A percentile compares a stretch with the other conserved stretches of the same genome.
phyloP scores from a whole-genome alignment of 1,140 invertebrate genomes.

The Drosophila bipectinata region DNA sequence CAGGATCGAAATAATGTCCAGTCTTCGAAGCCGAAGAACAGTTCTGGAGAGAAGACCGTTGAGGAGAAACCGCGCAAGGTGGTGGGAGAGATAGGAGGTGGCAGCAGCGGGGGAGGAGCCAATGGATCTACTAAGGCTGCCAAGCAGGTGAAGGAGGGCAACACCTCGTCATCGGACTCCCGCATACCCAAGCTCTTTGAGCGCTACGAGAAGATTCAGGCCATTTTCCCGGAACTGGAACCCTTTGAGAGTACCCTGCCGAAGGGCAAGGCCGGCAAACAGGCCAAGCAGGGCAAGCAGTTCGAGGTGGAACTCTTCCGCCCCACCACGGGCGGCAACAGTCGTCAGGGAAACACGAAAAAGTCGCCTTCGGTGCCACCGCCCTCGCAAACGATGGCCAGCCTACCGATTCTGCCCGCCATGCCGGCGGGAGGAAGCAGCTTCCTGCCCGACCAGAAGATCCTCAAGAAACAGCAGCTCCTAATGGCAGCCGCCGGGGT shows the following conservation, averaged over 20 bases:
- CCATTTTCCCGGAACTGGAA: constrained; percentile 89
- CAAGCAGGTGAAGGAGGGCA: constrained; percentile 86
- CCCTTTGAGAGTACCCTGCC: constrained; percentile 78
- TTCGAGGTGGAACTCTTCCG: constrained; percentile 69
- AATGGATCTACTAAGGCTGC: constrained; percentile 84
- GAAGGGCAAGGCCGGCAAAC: constrained; percentile 43
- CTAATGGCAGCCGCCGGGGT: constrained; percentile 74
- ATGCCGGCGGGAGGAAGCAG: constrained; percentile 63
- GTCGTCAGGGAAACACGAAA: constrained; percentile 72
- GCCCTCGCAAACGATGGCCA: constrained; percentile 37
- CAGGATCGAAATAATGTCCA: constrained; percentile 60
- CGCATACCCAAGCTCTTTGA: constrained; percentile 89
- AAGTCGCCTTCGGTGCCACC: constrained; percentile 74
- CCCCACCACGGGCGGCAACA: constrained; percentile 48
- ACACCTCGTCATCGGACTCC: constrained; percentile 38
- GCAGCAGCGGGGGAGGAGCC: not conserved
- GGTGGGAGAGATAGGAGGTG: constrained; percentile 58
- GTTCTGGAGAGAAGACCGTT: constrained; percentile 61
- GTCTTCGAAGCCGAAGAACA: constrained; percentile 55
- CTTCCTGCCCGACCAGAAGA: constrained; percentile 77
- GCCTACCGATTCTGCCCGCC: constrained; percentile 13
- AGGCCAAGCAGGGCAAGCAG: constrained; percentile 61
- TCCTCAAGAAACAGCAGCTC: constrained; percentile 74
- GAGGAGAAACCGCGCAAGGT: constrained; percentile 70
- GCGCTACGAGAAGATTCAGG: constrained; percentile 89